These are phyloP conservation scores for Hirtodrosophila trivittata DNA, from an alignment of 2,888 invertebrate genomes.

Conservation along the genomic window DNA sequence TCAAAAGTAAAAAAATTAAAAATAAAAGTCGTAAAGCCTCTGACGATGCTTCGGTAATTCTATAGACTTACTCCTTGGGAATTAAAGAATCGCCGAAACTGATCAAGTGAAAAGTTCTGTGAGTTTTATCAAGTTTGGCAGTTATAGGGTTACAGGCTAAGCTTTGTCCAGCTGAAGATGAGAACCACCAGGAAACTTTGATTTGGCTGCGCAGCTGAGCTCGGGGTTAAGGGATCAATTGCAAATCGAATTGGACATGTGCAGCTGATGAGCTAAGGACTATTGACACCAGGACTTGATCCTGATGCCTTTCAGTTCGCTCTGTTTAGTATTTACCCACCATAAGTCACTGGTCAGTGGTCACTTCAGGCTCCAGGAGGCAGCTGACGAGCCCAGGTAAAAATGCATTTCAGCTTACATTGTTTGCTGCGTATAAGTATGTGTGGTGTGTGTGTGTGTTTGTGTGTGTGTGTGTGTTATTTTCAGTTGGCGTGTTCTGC, in stretches of 20 bases:
- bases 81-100: too few relatives aligned
- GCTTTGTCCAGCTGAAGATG: too few relatives aligned
- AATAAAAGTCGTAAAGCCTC: too few relatives aligned
- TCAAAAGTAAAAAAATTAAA: too few relatives aligned
- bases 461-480: slow-evolving; percentile 7
- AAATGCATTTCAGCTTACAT: slow-evolving; percentile 26
- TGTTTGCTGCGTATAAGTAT: slow-evolving; percentile 6
- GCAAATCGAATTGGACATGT: slow-evolving; percentile 33
- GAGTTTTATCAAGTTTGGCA: too few relatives aligned
- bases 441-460: slow-evolving; percentile 14
- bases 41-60: too few relatives aligned
- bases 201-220: not conserved
- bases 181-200: slow-evolving; percentile 2
- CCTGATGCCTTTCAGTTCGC: not conserved
- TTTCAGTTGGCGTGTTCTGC: slow-evolving; percentile 56
- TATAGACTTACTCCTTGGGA: too few relatives aligned
- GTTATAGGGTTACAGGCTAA: too few relatives aligned
- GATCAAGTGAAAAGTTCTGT: too few relatives aligned
- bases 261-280: slow-evolving; percentile 25
- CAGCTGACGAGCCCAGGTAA: slow-evolving; percentile 18
- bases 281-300: slow-evolving; percentile 28
- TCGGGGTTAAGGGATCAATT: slow-evolving; percentile 23
- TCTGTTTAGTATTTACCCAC: slow-evolving; percentile 15
- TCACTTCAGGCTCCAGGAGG: slow-evolving; percentile 1
- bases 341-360: slow-evolving; percentile 34